Evolutionary conservation across 1,140 invertebrate genomes (phyloP), one percentile per base, ranked within the genome.

Genomic region (Brachionus angularis): DNA sequence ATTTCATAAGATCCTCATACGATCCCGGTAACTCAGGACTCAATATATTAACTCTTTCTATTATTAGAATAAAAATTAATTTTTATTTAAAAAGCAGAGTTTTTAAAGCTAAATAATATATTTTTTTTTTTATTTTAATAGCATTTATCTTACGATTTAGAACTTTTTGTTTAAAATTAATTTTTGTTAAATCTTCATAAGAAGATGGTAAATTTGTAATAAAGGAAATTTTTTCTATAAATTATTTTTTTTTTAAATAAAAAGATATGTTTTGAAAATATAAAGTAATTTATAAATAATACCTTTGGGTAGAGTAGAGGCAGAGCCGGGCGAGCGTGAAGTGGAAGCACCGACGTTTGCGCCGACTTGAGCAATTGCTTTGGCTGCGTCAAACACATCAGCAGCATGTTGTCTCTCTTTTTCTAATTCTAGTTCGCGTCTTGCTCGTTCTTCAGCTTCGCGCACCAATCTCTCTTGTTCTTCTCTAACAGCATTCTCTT

Each of bases 251-350:
- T n/a, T n/a, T n/a, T n/a, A 21, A 34, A 34, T 18, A 34, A 34
- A 36, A 55, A 33, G 16, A 33, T 23, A 8, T 36, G 18, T 33
- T 21, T 14, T 36, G 5, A 1, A 5, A 52, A 52, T n/a, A n/a
- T n/a, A n/a, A n/a, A n/a, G n/a, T n/a, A 52, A 23, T 33, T 31
- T 16, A 12, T 36, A 7, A 18, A 58, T 39, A 10, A 34, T 58
- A 58, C 53, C 53, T 58, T 58, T 58, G 5, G 71, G 71, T 29
- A 72, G 14, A 34, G 71, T 72, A 18, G 16, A 21, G 0, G 71
- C 16, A 2, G 36, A 46, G 16, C 71, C 71, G 21, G 71, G 71
- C 14, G 71, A 62, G 23, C 25, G 34, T 3, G 62, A 52, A 4
- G 62, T 33, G 16, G 18, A 36, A 12, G 71, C 49, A n/a, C n/a